Evolutionary conservation across 2,113 vertebrate species (phyloP), one percentile per base, ranked within the genome.

Genomic region (Seriola rivoliana): DNA sequence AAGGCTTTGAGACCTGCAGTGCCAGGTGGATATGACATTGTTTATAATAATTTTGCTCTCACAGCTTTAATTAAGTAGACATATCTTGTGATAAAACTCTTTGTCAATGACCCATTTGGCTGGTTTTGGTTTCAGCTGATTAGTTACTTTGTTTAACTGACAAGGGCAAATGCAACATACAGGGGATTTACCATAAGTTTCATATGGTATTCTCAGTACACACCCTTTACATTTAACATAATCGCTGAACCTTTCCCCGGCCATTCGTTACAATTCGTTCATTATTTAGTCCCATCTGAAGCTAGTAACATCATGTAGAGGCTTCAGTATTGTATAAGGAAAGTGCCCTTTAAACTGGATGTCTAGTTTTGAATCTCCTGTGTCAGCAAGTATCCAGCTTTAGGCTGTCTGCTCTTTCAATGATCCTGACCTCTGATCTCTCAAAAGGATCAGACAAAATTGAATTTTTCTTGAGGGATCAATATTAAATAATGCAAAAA

Each of bases 361-460:
- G 36, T 13, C 23, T 71, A 57, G 62, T n/a, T 71, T 78, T 40
- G 9, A 55, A 59, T 7, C 34, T 9, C 8, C 5, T 3, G 19
- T 42, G 36, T 70, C 72, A 69, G 44, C 50, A 83, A n/a, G 11
- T 57, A 44, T 75, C 32, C 64, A 60, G 16, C 58, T 46, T n/a
- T 8, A 16, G 13, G 40, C 17, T 74, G 55, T 1, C 57, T 34
- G 21, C 32, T 42, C 29, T 67, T 29, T 58, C 1, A 0, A 8
- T 58, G 25, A 67, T 55, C 52, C 63, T 58, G 54, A 63, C 68
- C 32, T 75, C 29, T 75, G 44, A 65, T 16, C 16, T 67, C 8
- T 52, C 14, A 1, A 11, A 68, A 25, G 42, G 16, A 5, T 50
- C 13, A 50, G 32, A 5, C 58, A 75, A 44, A 58, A 9, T 4